Percentiles rank a stretch among this genome's conserved stretches.
Evolutionary conservation across 1,140 invertebrate genomes (phyloP).

Genomic region (Melanaphis sacchari): DNA sequence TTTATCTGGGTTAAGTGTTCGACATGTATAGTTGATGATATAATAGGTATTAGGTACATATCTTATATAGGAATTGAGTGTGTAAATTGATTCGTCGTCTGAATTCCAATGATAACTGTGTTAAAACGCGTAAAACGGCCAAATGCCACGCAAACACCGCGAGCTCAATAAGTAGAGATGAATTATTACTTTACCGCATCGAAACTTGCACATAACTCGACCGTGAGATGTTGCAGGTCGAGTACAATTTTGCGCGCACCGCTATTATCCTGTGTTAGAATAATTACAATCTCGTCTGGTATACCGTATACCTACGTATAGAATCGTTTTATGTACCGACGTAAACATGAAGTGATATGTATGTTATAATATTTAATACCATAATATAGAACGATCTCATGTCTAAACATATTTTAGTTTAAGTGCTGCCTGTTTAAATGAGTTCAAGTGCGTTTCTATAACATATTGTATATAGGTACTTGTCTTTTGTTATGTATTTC

Average conservation of each 20-base stretch:
- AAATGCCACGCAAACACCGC: not conserved
- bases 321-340: not conserved
- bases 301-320: too few relatives aligned
- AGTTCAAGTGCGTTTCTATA: not conserved
- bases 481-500: not conserved
- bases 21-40: not conserved
- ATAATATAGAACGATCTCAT: not conserved
- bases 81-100: not conserved
- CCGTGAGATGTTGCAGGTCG: not conserved
- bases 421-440: not conserved
- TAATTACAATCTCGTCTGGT: not conserved
- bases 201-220: not conserved
- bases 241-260: not conserved
- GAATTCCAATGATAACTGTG: not conserved
- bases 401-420: not conserved
- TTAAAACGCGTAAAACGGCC: not conserved
- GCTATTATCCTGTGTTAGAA: not conserved
- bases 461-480: too few relatives aligned
- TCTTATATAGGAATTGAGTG: not conserved
- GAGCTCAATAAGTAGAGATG: not conserved
- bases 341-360: not conserved
- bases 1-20: not conserved
- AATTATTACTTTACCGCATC: not conserved
- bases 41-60: not conserved
- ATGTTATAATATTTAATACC: not conserved